Conservation (phyloP, 2,888 invertebrate genomes). For the Apamea epomidion region DNA sequence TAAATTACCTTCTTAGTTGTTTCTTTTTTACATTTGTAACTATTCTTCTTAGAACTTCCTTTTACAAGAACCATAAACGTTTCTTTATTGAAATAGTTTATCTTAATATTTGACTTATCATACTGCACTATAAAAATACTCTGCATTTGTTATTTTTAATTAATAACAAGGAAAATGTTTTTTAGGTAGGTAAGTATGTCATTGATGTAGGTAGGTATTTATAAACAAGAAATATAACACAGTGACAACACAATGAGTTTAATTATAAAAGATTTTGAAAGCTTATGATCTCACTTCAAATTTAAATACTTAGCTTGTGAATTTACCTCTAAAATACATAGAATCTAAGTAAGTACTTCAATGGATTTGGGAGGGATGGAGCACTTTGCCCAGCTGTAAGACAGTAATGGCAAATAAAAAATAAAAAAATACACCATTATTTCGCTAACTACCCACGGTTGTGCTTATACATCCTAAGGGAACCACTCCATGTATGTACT, state of each 20-base stretch:
- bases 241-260: not conserved
- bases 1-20: not conserved
- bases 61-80: too few species aligned
- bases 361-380: not conserved
- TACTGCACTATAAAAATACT: not conserved
- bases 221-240: slow-evolving; percentile 8
- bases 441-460: not conserved
- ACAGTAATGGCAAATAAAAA: not conserved
- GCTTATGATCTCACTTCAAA: not conserved
- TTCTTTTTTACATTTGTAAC: not conserved
- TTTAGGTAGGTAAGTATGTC: not conserved
- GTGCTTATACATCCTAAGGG: not conserved
- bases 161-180: slow-evolving; percentile 5
- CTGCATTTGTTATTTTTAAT: slow-evolving; percentile 1
- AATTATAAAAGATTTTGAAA: not conserved
- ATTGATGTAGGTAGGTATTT: slow-evolving; percentile 12
- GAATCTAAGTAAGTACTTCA: not conserved
- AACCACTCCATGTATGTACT: not conserved
- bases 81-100: not conserved
- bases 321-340: not conserved
- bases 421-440: not conserved
- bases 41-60: not conserved
- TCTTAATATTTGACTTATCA: not conserved
- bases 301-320: not conserved
- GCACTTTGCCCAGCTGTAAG: not conserved